phyloP scores from a whole-genome alignment of 1,140 invertebrate genomes.

The Stenopsyche tienmushanensis region DNA sequence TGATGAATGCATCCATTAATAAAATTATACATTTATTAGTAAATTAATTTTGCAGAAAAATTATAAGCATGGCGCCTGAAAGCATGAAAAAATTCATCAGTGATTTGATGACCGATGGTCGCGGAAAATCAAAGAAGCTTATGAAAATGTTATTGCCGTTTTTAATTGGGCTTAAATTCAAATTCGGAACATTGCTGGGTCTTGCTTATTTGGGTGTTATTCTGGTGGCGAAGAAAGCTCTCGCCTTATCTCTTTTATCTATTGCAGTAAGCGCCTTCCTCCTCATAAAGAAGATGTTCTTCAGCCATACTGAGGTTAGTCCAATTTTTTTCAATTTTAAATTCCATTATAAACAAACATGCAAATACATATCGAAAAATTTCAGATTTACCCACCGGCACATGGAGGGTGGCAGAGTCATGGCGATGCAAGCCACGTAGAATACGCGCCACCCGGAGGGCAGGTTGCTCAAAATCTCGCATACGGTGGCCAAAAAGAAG shows the following conservation, averaged over 20 bases:
- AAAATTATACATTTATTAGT: not conserved
- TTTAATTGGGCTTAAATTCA: conserved; percentile 61
- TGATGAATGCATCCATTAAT: not conserved
- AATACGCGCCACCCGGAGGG: conserved; percentile 50
- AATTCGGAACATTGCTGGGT: conserved; percentile 58
- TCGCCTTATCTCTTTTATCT: conserved; percentile 62
- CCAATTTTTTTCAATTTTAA: conserved; percentile 7
- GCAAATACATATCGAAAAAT: not conserved
- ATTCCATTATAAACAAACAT: not conserved
- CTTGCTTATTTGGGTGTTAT: conserved; percentile 61
- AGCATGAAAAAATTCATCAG: conserved; percentile 58
- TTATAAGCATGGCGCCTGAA: conserved; percentile 53
- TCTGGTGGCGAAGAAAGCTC: conserved; percentile 67
- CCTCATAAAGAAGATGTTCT: conserved; percentile 54
- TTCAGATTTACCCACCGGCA: conserved; percentile 23
- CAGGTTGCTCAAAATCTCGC: conserved; percentile 52
- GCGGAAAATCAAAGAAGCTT: conserved; percentile 65
- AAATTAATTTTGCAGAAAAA: conserved; percentile 45
- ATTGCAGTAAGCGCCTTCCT: conserved; percentile 63
- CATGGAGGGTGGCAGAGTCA: conserved; percentile 35
- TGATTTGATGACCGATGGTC: conserved; percentile 62
- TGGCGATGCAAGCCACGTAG: conserved; percentile 32
- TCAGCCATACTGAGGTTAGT: conserved; percentile 28
- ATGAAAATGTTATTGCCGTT: conserved; percentile 60
- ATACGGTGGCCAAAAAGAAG: conserved; percentile 46